A percentile compares a stretch with the other conserved stretches of the same genome.
These are phyloP conservation scores for Dryomyza anilis DNA, from an alignment of 2,888 invertebrate species.

Conservation along the genomic window DNA sequence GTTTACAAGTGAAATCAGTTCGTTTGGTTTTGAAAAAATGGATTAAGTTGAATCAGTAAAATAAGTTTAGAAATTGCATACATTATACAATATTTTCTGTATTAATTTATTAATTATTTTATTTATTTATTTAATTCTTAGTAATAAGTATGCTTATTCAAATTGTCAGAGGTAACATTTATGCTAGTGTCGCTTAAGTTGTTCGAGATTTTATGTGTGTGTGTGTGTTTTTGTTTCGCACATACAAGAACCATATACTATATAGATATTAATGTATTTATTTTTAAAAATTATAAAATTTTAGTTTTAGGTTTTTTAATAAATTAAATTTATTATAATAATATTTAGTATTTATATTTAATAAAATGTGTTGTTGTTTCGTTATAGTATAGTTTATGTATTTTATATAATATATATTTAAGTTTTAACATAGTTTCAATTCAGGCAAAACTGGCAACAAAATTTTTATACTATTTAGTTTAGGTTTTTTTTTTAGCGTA, in stretches of 20 bases:
- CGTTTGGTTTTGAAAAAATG: neutral
- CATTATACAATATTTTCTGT: no score
- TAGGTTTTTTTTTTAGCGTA: slow-evolving; percentile 16
- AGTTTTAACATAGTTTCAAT: slow-evolving; percentile 60
- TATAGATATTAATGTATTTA: slow-evolving; percentile 17
- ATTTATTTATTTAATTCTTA: neutral
- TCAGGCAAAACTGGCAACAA: slow-evolving; percentile 61
- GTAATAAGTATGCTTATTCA: neutral
- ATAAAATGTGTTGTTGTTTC: no score
- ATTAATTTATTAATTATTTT: no score
- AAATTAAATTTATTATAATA: slow-evolving; percentile 47
- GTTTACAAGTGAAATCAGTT: slow-evolving; percentile 7
- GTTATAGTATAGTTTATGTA: no score
- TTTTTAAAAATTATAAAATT: slow-evolving; percentile 18
- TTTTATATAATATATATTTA: slow-evolving; percentile 38
- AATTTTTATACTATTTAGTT: slow-evolving; percentile 46
- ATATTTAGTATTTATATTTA: slow-evolving; percentile 25
- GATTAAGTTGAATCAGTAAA: neutral
- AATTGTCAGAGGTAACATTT: neutral
- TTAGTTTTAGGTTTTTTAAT: slow-evolving; percentile 37
- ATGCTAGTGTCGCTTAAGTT: neutral
- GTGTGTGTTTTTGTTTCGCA: no score
- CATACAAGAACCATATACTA: no score
- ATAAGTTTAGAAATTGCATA: neutral
- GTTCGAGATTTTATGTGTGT: neutral